Conservation (phyloP, 2,113 vertebrate genomes). For the Percina caprodes region DNA sequence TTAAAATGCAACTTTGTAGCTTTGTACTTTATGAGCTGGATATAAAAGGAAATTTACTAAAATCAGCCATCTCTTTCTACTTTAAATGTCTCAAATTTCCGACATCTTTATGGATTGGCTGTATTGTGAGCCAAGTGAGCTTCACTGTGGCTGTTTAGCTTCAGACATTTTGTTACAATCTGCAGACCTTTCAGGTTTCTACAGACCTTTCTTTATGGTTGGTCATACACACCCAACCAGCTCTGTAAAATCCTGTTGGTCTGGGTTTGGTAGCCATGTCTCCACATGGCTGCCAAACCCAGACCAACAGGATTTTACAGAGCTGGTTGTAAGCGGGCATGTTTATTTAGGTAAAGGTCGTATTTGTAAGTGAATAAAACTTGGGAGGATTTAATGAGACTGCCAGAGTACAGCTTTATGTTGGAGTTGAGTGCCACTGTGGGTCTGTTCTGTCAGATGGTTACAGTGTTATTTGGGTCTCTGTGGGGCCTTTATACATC, state of each 20-base stretch:
- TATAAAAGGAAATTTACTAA: slow-evolving; percentile 28
- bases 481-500: slow-evolving; percentile 38
- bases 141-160: slow-evolving; percentile 35
- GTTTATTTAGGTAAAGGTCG: slow-evolving; percentile 61
- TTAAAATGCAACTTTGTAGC: slow-evolving; percentile 44
- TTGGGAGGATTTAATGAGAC: slow-evolving; percentile 61
- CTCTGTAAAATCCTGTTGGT: slow-evolving; percentile 39
- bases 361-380: slow-evolving; percentile 64
- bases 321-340: slow-evolving; percentile 56
- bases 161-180: slow-evolving; percentile 35
- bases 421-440: slow-evolving; percentile 35
- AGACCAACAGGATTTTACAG: no score
- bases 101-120: slow-evolving; percentile 39
- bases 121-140: slow-evolving; percentile 36
- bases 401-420: slow-evolving; percentile 6
- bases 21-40: slow-evolving; percentile 41
- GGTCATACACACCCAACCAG: slow-evolving; percentile 20
- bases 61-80: slow-evolving; percentile 21
- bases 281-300: no score
- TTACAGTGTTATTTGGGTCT: slow-evolving; percentile 42
- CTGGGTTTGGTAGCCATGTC: slow-evolving; percentile 47
- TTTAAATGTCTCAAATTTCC: slow-evolving; percentile 48
- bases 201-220: background rate
- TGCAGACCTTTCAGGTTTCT: slow-evolving; percentile 14
- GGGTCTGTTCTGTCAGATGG: slow-evolving; percentile 45